Evolutionary conservation across 2,888 invertebrate genomes (phyloP).

Genomic region (Notocelia uddmanniana): DNA sequence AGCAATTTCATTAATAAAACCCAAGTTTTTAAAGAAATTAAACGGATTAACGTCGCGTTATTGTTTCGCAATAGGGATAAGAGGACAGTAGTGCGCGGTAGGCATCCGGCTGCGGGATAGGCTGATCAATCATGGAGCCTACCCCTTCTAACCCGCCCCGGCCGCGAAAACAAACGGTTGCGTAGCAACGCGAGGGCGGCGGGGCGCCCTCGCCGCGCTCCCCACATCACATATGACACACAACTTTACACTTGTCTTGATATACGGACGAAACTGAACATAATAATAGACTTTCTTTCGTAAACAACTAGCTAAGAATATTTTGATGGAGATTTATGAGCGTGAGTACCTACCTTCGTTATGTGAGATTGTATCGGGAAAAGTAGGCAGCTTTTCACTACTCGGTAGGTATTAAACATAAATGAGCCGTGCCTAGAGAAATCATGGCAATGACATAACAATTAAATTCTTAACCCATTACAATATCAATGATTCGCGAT

Average conservation of each 20-base stretch:
- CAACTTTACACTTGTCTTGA: constrained; percentile 53
- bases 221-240: constrained; percentile 75
- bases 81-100: constrained; percentile 62
- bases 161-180: constrained; percentile 83
- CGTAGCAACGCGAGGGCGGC: constrained; percentile 71
- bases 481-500: too few relatives aligned
- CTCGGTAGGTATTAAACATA: constrained; percentile 2
- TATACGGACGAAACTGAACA: constrained; percentile 32
- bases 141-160: constrained; percentile 84
- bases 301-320: constrained; percentile 33
- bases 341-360: constrained; percentile 11
- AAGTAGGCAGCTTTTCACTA: constrained; percentile 1
- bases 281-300: constrained; percentile 34
- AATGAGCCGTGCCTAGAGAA: neutral
- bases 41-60: constrained; percentile 31
- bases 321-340: constrained; percentile 39
- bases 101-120: constrained; percentile 80
- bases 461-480: too few relatives aligned
- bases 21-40: constrained; percentile 38
- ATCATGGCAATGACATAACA: neutral
- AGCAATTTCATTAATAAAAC: constrained; percentile 25
- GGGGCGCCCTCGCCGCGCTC: constrained; percentile 61
- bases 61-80: constrained; percentile 34
- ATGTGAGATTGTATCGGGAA: constrained; percentile 25
- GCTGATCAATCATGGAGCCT: constrained; percentile 85